Base-by-base conservation (phyloP, 2,797 vertebrate genomes). In the Acrossocheilus wenchowensis region DNA sequence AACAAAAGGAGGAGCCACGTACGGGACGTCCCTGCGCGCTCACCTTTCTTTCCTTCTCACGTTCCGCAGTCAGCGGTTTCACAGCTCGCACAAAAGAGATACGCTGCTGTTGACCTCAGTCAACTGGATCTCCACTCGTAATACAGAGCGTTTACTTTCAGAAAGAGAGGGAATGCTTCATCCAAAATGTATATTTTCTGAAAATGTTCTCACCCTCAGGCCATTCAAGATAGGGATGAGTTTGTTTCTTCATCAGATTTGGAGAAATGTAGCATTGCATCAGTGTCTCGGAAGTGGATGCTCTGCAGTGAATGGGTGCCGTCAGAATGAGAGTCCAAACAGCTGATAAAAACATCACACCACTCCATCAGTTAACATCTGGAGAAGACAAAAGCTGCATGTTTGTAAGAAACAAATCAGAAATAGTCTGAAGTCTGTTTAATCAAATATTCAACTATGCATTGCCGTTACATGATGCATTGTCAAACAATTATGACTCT, bases 1-100 rank as follows among this genome's bases (percentile, higher is more conserved):
- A 87, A 91, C 89, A 91, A 91, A 89, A 89, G 90, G 85, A 85
- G 87, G 87, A 91, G 87, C 78, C 85, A 72, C 74, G 80, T 87
- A 87, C 75, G 88, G 84, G 90, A 90, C 50, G 77, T 90, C 90
- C 90, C 90, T 11, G 48, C 1, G 87, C 87, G 86, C 90, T 90
- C 89, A 83, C 72, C 89, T 90, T 91, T 89, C 88, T 60, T 36
- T 78, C 72, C 75, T 78, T 81, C 86, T 54, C 75, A 90, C 78
- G 72, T 89, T 89, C 83, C 83, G 26, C 87, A 71, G 82, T 84
- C 89, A 85, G 77, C 83, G 79, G 82, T 75, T 90, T 90, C 89
- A 90, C 89, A 90, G 89, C 89, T 90, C 19, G 5, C 39, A 89
- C 88, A 90, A 90, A 84, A 87, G 88, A 82, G 66, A 75, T 48